Evolutionary conservation across 92 coral and sea anemone species (phyloP).

Genomic region (Epizoanthus illoricatus): DNA sequence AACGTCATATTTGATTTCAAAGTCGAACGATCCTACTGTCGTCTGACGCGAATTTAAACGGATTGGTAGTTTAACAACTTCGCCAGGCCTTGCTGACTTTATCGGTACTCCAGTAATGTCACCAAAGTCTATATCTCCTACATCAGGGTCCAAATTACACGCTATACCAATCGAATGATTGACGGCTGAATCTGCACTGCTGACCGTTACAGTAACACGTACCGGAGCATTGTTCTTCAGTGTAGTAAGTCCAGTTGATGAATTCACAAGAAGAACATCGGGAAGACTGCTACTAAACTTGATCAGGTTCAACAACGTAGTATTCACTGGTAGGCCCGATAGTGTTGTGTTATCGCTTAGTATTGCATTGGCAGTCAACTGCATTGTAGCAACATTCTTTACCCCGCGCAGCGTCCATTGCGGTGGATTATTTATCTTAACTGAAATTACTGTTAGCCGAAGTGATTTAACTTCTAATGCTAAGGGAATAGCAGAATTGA

Average conservation of each 20-base stretch:
- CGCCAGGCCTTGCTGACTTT: constrained; percentile 32
- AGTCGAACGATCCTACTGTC: constrained; percentile 49
- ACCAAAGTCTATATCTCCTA: constrained; percentile 62
- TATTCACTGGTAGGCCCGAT: constrained; percentile 26
- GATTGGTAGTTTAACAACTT: constrained; percentile 40
- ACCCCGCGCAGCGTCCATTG: constrained; percentile 46
- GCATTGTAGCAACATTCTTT: constrained; percentile 32
- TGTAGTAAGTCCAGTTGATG: constrained; percentile 43
- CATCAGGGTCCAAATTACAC: constrained; percentile 57
- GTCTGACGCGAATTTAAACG: constrained; percentile 47
- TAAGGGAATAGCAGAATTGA: constrained; percentile 8
- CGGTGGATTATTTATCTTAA: constrained; percentile 18
- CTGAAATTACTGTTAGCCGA: constrained; percentile 31
- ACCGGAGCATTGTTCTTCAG: constrained; percentile 37
- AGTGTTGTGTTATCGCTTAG: constrained; percentile 46
- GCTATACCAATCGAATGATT: constrained; percentile 44
- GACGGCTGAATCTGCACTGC: constrained; percentile 21
- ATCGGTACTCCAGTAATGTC: constrained; percentile 50
- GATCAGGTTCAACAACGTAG: constrained; percentile 36
- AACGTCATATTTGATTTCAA: constrained; percentile 31
- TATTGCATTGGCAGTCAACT: constrained; percentile 30
- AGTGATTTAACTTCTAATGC: constrained; percentile 29
- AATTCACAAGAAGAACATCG: constrained; percentile 41
- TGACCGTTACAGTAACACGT: constrained; percentile 45
- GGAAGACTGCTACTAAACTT: constrained; percentile 39